Evolutionary conservation across 2,113 vertebrate genomes (phyloP).

Genomic region (Brachionichthys hirsutus): DNA sequence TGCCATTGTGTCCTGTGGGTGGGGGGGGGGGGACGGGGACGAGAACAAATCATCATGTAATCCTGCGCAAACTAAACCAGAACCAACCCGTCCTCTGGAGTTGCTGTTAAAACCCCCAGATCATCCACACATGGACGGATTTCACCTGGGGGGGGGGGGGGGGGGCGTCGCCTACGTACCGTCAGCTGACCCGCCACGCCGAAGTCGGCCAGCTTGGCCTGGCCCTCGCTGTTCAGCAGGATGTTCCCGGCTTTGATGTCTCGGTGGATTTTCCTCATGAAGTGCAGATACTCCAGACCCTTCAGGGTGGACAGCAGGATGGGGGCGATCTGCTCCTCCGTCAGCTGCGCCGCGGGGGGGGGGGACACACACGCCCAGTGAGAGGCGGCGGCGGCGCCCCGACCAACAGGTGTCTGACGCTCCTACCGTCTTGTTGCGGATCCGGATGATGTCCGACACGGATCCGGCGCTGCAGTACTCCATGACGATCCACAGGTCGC

Average conservation of each 20-base stretch:
- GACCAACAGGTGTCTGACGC: not conserved
- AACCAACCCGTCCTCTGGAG: too few species aligned
- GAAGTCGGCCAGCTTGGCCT: slow-evolving; percentile 95
- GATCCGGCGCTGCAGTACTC: slow-evolving; percentile 94
- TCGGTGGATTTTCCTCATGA: slow-evolving; percentile 98
- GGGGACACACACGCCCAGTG: not conserved
- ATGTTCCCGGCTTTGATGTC: slow-evolving; percentile 98
- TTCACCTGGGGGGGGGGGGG: too few species aligned
- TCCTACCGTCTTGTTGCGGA: slow-evolving; percentile 91
- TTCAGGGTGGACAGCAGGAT: slow-evolving; percentile 90
- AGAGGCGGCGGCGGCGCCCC: too few species aligned
- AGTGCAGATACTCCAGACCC: slow-evolving; percentile 94
- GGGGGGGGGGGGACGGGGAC: not conserved
- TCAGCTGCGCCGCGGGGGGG: slow-evolving; percentile 84
- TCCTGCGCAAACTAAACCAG: too few species aligned
- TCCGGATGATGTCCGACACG: slow-evolving; percentile 91
- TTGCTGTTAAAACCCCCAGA: too few species aligned
- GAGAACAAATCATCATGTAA: too few species aligned
- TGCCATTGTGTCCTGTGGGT: slow-evolving; percentile 91
- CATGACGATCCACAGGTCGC: slow-evolving; percentile 98
- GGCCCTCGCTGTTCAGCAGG: slow-evolving; percentile 89
- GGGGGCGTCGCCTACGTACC: slow-evolving; percentile 70
- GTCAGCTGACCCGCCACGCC: slow-evolving; percentile 95
- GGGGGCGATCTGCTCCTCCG: slow-evolving; percentile 90
- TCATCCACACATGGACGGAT: too few species aligned